Percentiles rank a stretch among this genome's conserved stretches.
Evolutionary conservation across 2,113 vertebrate genomes (phyloP).

Genomic region (Quiscalus mexicanus): DNA sequence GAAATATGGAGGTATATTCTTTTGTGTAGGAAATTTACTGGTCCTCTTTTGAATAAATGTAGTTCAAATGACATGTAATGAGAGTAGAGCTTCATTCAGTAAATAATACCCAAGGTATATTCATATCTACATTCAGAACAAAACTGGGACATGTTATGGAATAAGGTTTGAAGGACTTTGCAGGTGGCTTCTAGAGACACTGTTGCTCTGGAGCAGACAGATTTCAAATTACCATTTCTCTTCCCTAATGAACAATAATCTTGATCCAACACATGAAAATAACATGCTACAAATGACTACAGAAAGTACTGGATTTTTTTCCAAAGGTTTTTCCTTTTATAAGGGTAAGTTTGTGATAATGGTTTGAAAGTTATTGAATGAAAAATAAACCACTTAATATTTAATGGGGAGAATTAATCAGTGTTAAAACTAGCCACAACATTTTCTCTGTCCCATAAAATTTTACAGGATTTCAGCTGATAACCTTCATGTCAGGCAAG

Average conservation of each 20-base stretch:
- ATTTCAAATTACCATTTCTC: conserved; percentile 16
- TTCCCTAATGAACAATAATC: conserved; percentile 18
- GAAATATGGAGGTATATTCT: neutral
- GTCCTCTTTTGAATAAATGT: conserved; percentile 19
- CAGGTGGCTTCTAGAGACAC: neutral
- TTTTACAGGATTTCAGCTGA: neutral
- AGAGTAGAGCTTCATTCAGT: neutral
- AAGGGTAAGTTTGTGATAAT: neutral
- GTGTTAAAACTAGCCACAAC: neutral
- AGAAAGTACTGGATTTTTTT: neutral
- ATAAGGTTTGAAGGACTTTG: conserved; percentile 18
- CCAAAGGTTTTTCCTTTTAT: neutral
- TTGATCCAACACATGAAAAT: conserved; percentile 1
- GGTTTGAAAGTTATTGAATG: neutral
- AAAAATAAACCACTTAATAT: neutral
- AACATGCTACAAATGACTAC: neutral
- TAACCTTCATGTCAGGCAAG: neutral
- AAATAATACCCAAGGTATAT: neutral
- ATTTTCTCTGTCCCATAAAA: neutral
- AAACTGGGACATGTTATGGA: neutral
- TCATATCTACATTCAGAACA: neutral
- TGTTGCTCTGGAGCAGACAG: neutral
- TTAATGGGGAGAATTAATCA: neutral
- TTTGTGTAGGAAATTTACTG: conserved; percentile 5
- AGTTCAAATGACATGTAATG: neutral